These are phyloP conservation scores for Cenopis cana DNA, from an alignment of 2,888 invertebrate genomes.

Conservation along the genomic window DNA sequence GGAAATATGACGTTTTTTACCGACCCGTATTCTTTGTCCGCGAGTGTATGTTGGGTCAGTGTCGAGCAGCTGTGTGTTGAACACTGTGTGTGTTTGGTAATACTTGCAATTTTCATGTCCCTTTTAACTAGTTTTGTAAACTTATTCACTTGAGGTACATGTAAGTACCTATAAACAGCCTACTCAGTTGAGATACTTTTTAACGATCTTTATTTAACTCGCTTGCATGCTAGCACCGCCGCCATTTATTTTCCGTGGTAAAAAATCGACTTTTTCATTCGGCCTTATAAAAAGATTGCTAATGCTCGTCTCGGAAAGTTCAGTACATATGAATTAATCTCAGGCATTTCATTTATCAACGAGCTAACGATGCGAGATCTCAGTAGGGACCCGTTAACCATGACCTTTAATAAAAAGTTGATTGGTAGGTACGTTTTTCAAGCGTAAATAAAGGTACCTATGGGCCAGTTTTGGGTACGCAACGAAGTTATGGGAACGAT, in stretches of 20 bases:
- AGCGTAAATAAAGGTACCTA: background rate
- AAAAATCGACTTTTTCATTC: slow-evolving; percentile 34
- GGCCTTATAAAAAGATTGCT: slow-evolving; percentile 33
- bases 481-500: background rate
- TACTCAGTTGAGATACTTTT: too few relatives aligned
- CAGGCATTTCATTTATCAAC: slow-evolving; percentile 40
- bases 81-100: too few relatives aligned
- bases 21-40: too few relatives aligned
- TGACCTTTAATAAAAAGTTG: slow-evolving; percentile 8
- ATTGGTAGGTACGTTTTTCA: slow-evolving; percentile 3
- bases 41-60: too few relatives aligned
- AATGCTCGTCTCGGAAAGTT: slow-evolving; percentile 37
- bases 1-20: too few relatives aligned
- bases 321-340: slow-evolving; percentile 36
- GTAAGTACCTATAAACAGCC: too few relatives aligned
- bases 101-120: too few relatives aligned
- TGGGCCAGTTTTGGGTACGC: background rate
- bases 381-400: background rate
- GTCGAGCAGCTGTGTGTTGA: too few relatives aligned
- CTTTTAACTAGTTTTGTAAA: too few relatives aligned
- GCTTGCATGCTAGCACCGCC: slow-evolving; percentile 8
- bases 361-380: slow-evolving; percentile 15
- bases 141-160: too few relatives aligned
- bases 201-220: background rate
- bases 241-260: slow-evolving; percentile 32